These are phyloP conservation scores for Entomobrya multifasciata DNA, from an alignment of 2,888 invertebrate genomes.

Conservation along the genomic window DNA sequence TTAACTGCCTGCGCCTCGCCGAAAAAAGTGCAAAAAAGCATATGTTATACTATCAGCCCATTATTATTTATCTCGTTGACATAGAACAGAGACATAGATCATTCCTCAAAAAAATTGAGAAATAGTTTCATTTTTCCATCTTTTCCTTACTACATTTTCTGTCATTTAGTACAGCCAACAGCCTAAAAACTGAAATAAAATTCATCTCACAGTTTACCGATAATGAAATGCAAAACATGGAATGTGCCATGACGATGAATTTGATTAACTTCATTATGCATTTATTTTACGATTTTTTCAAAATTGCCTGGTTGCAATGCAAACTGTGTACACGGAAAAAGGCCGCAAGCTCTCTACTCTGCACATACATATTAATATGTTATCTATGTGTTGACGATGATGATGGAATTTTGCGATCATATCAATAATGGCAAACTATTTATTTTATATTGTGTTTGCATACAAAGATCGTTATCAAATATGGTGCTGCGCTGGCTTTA, in stretches of 20 bases:
- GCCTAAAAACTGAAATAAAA: no score
- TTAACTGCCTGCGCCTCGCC: slow-evolving; percentile 2
- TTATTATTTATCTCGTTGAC: slow-evolving; percentile 46
- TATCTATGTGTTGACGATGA: no score
- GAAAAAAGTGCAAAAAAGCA: not conserved
- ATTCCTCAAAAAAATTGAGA: slow-evolving; percentile 21
- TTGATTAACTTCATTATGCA: slow-evolving; percentile 13
- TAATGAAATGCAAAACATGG: no score
- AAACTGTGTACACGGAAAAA: no score
- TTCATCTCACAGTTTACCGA: no score
- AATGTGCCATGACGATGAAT: slow-evolving; percentile 16
- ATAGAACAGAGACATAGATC: slow-evolving; percentile 43
- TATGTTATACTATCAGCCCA: not conserved
- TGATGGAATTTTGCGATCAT: no score
- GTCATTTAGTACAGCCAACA: no score
- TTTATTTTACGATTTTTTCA: slow-evolving; percentile 22
- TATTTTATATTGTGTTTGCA: not conserved
- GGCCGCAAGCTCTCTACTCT: no score
- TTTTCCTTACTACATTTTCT: slow-evolving; percentile 4
- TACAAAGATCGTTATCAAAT: not conserved
- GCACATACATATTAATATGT: no score
- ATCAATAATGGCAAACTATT: no score
- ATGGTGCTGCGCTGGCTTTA: slow-evolving; percentile 31
- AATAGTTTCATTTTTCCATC: not conserved
- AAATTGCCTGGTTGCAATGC: not conserved